Conservation (phyloP, 2,888 invertebrate genomes). For the Scaptomyza polygonia region DNA sequence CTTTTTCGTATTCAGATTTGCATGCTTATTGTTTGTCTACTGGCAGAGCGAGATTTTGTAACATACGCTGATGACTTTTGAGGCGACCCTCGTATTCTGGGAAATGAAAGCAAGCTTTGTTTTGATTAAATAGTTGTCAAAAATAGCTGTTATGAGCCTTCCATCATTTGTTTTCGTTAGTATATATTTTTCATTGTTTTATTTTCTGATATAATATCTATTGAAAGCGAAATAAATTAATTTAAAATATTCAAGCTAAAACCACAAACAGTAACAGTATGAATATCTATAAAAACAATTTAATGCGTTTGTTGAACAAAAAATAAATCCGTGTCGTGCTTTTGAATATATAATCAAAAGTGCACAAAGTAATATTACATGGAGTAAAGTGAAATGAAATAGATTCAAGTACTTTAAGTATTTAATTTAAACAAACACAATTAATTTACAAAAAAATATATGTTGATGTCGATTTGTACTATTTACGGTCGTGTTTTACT, state of each 20-base stretch:
- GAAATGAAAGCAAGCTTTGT: not conserved
- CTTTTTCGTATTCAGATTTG: too few relatives aligned
- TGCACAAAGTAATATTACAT: not conserved
- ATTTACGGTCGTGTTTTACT: not conserved
- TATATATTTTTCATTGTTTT: too few relatives aligned
- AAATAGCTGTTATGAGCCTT: not conserved
- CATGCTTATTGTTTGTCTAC: too few relatives aligned
- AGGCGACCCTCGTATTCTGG: too few relatives aligned
- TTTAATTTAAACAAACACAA: not conserved
- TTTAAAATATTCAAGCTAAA: conserved; percentile 47
- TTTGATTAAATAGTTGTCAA: not conserved
- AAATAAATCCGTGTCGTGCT: not conserved
- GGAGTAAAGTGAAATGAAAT: not conserved
- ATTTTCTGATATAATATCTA: too few relatives aligned
- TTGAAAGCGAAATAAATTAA: not conserved
- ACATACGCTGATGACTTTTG: too few relatives aligned
- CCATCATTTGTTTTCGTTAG: too few relatives aligned
- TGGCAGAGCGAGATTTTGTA: too few relatives aligned
- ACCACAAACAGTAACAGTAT: too few relatives aligned
- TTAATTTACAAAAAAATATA: not conserved
- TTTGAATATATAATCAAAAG: not conserved
- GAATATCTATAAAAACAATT: too few relatives aligned
- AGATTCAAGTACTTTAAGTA: not conserved
- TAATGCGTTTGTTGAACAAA: too few relatives aligned
- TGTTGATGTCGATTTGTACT: not conserved